Conservation (phyloP, 1,140 invertebrate species). For the Drosophila obscura region DNA sequence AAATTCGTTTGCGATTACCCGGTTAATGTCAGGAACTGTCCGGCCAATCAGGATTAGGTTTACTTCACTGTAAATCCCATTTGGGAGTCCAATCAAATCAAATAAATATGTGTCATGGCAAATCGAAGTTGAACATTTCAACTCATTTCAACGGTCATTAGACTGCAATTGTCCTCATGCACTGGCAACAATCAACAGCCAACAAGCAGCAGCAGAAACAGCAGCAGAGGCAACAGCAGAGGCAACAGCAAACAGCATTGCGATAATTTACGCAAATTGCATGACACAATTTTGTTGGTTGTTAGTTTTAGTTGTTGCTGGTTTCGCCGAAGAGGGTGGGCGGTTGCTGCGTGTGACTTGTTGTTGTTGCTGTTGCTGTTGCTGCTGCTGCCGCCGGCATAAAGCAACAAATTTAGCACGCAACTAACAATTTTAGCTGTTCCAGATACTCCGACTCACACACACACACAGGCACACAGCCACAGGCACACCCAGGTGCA, state of each 20-base stretch:
- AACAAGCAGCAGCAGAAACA: conserved; percentile 23
- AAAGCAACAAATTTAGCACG: conserved; percentile 71
- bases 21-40: conserved; percentile 51
- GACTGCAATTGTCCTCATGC: conserved; percentile 67
- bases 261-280: conserved; percentile 82
- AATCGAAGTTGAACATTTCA: conserved; percentile 44
- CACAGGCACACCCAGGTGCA: conserved; percentile 54
- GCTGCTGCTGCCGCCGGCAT: conserved; percentile 31
- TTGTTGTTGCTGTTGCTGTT: conserved; percentile 31
- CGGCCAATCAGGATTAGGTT: conserved; percentile 43
- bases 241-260: conserved; percentile 38
- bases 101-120: conserved; percentile 49
- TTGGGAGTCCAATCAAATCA: conserved; percentile 22
- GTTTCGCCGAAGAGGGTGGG: conserved; percentile 42
- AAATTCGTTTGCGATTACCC: conserved; percentile 49
- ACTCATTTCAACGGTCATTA: conserved; percentile 68
- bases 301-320: conserved; percentile 21
- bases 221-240: conserved; percentile 7
- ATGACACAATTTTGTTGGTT: conserved; percentile 70
- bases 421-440: conserved; percentile 82
- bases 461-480: conserved; percentile 13
- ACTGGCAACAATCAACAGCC: conserved; percentile 15
- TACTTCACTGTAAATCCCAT: not conserved
- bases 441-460: conserved; percentile 57
- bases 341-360: conserved; percentile 45